Evolutionary conservation across 2,797 vertebrate species (phyloP), one percentile per base, ranked within the genome.

Genomic region (Melanotaenia parkinsoni): DNA sequence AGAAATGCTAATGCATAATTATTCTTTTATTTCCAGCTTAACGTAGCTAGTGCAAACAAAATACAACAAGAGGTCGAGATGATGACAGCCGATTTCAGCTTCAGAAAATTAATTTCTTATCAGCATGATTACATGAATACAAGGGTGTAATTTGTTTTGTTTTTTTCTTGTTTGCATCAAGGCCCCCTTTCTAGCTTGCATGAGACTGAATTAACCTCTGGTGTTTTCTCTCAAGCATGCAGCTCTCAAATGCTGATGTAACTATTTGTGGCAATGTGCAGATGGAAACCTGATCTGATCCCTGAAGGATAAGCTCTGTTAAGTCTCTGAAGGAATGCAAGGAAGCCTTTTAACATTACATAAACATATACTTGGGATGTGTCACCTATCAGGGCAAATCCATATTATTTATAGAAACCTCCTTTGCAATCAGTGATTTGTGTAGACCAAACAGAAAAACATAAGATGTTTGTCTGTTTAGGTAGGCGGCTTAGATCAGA

Each of bases 21-120:
- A 79, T 70, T 86, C 72, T 76, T 87, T 88, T 88, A 84, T 88
- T 83, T 84, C 38, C 28, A 9, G 66, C 26, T 83, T 82, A 76
- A 73, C 38, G 0, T 57, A 64, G 64, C 56, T 67, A 20, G 72
- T 58, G 9, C 63, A 70, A 78, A 68, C 38, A 58, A 43, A 74
- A 63, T 26, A 33, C 60, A 73, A 81, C 76, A 81, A 79, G 56
- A 38, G 13, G 30, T 37, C 75, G 81, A 78, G 54, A 63, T 69
- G 64, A 71, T 75, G 76, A 83, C 63, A 79, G 66, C 67, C 76
- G 69, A 79, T 81, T 84, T 79, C 10, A 26, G 56, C 18, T 43
- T 61, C 22, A 10, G 70, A 78, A 72, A 83, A 80, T 70, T 4
- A 58, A 85, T 86, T 82, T 80, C 32, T 72, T 73, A 81, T 72